Evolutionary conservation across 23 tunicate species (phyloP).

Genomic region (Clavelina lepadiformis): DNA sequence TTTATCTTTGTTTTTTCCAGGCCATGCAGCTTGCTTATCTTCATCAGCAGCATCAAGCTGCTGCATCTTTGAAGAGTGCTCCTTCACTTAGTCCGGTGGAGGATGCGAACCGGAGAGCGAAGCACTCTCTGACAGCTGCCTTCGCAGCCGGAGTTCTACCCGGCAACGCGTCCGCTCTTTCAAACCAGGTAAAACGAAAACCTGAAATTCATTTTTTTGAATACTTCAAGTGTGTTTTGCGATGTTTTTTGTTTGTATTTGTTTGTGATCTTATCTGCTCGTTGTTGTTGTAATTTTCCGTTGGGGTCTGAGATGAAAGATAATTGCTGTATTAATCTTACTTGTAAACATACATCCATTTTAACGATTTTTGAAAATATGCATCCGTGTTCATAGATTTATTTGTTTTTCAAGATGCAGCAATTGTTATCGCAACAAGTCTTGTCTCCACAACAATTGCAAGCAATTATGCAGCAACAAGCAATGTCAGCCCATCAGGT

Average conservation of each 20-base stretch:
- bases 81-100: conserved; percentile 43
- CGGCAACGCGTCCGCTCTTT: neutral
- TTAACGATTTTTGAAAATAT: too few species aligned
- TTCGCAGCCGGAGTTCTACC: conserved; percentile 42
- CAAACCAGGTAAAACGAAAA: conserved; percentile 40
- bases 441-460: conserved; percentile 62
- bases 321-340: too few species aligned
- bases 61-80: conserved; percentile 10
- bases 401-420: conserved; percentile 47
- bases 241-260: too few species aligned
- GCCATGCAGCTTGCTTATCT: conserved; percentile 75
- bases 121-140: conserved; percentile 49
- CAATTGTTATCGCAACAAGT: conserved; percentile 73
- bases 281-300: too few species aligned
- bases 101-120: conserved; percentile 23
- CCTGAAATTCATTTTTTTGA: too few species aligned
- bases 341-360: too few species aligned
- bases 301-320: too few species aligned
- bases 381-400: too few species aligned
- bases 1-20: conserved; percentile 22
- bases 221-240: too few species aligned
- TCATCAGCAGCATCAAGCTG: conserved; percentile 55
- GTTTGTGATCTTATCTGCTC: too few species aligned
- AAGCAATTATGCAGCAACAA: conserved; percentile 69
- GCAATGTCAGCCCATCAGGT: conserved; percentile 71